Evolutionary conservation across 2,797 vertebrate genomes (phyloP).

Genomic region (Aplochiton taeniatus): DNA sequence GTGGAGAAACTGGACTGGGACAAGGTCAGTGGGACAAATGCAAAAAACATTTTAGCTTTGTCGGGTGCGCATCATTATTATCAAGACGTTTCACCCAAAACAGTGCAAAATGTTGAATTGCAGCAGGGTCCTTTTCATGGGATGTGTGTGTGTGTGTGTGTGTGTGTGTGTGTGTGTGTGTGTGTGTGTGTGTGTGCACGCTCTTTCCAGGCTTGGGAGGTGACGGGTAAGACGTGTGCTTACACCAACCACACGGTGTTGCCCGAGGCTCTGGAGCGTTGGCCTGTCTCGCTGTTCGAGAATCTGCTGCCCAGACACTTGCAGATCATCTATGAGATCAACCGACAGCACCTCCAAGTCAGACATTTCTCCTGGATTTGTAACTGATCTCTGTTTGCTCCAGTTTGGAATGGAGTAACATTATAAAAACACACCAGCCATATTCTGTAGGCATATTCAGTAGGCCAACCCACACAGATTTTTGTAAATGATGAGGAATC

Average conservation of each 20-base stretch:
- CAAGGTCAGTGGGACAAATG: slow-evolving; percentile 54
- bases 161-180: too few relatives aligned
- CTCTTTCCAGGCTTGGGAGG: slow-evolving; percentile 81
- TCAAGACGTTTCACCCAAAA: background rate
- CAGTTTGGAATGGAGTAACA: too few relatives aligned
- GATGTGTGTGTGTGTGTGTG: slow-evolving; percentile 1
- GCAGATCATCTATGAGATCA: slow-evolving; percentile 85
- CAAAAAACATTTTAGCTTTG: too few relatives aligned
- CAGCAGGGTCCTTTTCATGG: background rate
- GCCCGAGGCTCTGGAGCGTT: slow-evolving; percentile 87
- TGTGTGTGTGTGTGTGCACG: background rate
- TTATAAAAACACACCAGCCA: too few relatives aligned
- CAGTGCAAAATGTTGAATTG: background rate
- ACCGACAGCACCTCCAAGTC: slow-evolving; percentile 83
- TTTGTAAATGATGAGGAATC: too few relatives aligned
- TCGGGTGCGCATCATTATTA: too few relatives aligned
- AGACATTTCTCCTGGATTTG: slow-evolving; percentile 34
- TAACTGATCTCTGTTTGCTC: too few relatives aligned
- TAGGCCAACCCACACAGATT: too few relatives aligned
- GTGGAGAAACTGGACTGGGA: slow-evolving; percentile 84
- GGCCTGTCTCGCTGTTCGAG: slow-evolving; percentile 86
- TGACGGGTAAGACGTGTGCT: slow-evolving; percentile 83
- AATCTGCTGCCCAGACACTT: slow-evolving; percentile 85
- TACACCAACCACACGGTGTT: slow-evolving; percentile 91
- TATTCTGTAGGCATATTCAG: too few relatives aligned